Base-by-base conservation (phyloP, 2,888 invertebrate genomes). In the Macrosoma leucophasiata region DNA sequence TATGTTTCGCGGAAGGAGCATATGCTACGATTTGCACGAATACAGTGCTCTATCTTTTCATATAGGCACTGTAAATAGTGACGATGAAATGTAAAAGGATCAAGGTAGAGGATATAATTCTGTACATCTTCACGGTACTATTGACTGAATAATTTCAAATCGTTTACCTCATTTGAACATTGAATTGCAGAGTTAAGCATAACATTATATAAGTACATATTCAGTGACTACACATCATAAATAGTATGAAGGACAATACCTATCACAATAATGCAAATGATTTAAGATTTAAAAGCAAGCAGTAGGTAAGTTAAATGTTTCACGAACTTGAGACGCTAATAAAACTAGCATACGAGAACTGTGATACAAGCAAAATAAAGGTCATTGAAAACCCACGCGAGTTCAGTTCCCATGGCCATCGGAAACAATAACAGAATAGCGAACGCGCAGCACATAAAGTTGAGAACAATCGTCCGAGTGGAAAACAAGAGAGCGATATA, bases 401-500 rank as follows among this genome's bases (percentile, higher is more conserved):
- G 30, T 56, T 48, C 39, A 33, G 58, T 78, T 79, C 77, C 71
- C 74, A 77, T 71, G 66, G 68, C 63, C 68, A 59, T 68, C 58
- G 60, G 58, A 68, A 75, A 79, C 76, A 79, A 81, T 76, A 73
- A 71, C 66, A 65, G 64, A 71, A 62, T 62, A 58, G 64, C 67
- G 61, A 60, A 61, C 58, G 52, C 59, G 57, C 62, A 60, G 65
- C 69, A 63, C 64, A 73, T 75, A 73, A 76, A 72, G 57, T 63
- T 48, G 67, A 73, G 75, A 79, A 79, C 79, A 81, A 81, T 81
- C 66, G 73, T 47, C 61, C 64, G 62, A 71, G 64, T 74, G 68
- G 78, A 74, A n/a, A 78, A 78, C 76, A 70, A 70, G 73, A 74
- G 74, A 73, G 60, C 74, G 69, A 74, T 76, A 77, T 79, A 82